Evolutionary conservation across 1,140 invertebrate genomes (phyloP).

Genomic region (Anagrus nilaparvatae): DNA sequence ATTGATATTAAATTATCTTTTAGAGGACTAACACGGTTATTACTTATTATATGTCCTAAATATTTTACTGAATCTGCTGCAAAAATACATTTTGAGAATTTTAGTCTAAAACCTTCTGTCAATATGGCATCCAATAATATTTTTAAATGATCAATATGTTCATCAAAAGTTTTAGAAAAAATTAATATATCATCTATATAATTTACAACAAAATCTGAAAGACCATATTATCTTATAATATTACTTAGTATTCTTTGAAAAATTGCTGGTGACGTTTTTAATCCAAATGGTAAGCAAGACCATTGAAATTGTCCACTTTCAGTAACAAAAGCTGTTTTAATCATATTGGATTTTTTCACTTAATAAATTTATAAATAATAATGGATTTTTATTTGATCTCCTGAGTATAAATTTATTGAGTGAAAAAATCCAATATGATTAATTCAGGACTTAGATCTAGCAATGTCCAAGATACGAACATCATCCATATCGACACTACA

Average conservation of each 20-base stretch:
- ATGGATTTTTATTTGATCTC: too few relatives aligned
- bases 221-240: conserved; percentile 24
- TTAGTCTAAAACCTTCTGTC: conserved; percentile 4
- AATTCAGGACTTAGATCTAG: too few relatives aligned
- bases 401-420: too few relatives aligned
- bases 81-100: conserved; percentile 3
- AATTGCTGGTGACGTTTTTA: conserved; percentile 14
- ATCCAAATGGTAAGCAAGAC: conserved; percentile 12
- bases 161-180: conserved; percentile 28
- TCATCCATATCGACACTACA: too few relatives aligned
- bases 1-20: conserved; percentile 20
- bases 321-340: too few relatives aligned
- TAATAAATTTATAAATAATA: too few relatives aligned
- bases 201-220: conserved; percentile 20
- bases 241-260: conserved; percentile 18
- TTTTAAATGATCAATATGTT: too few relatives aligned
- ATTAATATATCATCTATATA: conserved; percentile 31
- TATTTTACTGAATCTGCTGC: conserved; percentile 1
- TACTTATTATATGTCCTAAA: conserved; percentile 2
- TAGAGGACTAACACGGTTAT: conserved; percentile 6
- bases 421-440: too few relatives aligned
- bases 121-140: neutral
- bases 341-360: too few relatives aligned
- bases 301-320: conserved; percentile 15
- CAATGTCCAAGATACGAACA: too few relatives aligned